Percentiles rank a stretch among this genome's conserved stretches.
Evolutionary conservation across 2,113 vertebrate species (phyloP).

Genomic region (Lates calcarifer): DNA sequence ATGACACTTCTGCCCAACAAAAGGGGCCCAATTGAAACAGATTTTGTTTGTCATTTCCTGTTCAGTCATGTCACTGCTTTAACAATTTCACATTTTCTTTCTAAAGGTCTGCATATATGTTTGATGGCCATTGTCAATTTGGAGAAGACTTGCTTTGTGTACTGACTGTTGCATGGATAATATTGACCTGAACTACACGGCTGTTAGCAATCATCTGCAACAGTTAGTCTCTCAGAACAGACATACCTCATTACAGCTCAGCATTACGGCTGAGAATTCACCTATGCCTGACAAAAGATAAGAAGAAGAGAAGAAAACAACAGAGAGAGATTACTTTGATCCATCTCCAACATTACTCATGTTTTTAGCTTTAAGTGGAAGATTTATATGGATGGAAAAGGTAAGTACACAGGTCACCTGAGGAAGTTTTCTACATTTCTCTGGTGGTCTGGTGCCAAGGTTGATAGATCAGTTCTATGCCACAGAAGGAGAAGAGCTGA

Average conservation of each 20-base stretch:
- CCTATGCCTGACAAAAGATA: slow-evolving; percentile 54
- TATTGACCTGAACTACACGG: slow-evolving; percentile 25
- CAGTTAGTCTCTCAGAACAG: slow-evolving; percentile 29
- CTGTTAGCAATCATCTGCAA: slow-evolving; percentile 42
- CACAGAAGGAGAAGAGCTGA: slow-evolving; percentile 30
- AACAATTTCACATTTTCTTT: slow-evolving; percentile 54
- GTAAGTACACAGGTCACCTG: slow-evolving; percentile 66
- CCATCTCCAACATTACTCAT: background rate
- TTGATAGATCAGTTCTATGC: slow-evolving; percentile 21
- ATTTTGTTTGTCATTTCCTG: slow-evolving; percentile 32
- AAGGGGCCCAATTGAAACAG: slow-evolving; percentile 36
- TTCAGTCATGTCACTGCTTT: slow-evolving; percentile 66
- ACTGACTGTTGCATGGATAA: slow-evolving; percentile 10
- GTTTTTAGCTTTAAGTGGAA: slow-evolving; percentile 2
- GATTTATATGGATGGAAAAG: slow-evolving; percentile 26
- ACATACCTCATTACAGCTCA: slow-evolving; percentile 63
- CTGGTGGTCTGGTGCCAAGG: slow-evolving; percentile 32
- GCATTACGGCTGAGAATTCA: slow-evolving; percentile 46
- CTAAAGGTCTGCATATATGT: slow-evolving; percentile 39
- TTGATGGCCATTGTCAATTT: slow-evolving; percentile 60
- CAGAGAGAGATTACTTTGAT: slow-evolving; percentile 54
- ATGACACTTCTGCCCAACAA: slow-evolving; percentile 15
- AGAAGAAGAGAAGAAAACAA: slow-evolving; percentile 47
- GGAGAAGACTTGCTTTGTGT: slow-evolving; percentile 14
- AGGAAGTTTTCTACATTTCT: slow-evolving; percentile 31